Base-by-base conservation (phyloP, 1,140 invertebrate genomes). In the Drosophila sechellia region DNA sequence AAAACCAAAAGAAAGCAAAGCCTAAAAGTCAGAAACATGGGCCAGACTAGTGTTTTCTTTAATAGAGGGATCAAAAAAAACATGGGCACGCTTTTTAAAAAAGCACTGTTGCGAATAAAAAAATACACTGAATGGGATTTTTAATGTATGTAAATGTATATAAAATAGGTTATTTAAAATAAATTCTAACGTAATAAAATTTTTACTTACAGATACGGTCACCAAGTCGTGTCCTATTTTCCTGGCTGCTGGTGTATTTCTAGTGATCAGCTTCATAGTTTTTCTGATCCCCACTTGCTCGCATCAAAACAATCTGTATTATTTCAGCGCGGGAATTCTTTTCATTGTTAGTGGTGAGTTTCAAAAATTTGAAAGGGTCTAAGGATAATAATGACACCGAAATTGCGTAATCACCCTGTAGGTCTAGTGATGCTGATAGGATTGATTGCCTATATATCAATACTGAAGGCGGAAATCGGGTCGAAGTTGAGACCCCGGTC, bases 371-470 rank as follows among this genome's bases (percentile, higher is more conserved):
- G 6, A 31, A 31, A 8, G 27, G 27, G 6, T 31, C 6, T 8
- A 31, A 31, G 1, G 1, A 6, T 8, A 31, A 31, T 8, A 31
- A 31, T 31, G 27, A 8, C 8, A 8, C 27, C 27, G 6, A 31
- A 31, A 3, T 31, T 6, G 6, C 27, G 27, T 8, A 0, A 8
- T 10, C 8, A 31, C 8, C 31, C 8, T 31, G 31, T 10, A 97
- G 97, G 97, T 89, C 93, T 98, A 39, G 93, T 97, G 55, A 97
- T 98, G 95, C 94, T 98, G 56, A 96, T 96, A 57, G 97, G 96
- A 20, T 94, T 98, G 86, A 96, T 98, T 72, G 96, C 98, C 94
- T 98, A 98, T 94, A 97, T 98, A 93, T 97, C 97, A 11, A 95
- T 97, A 54, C 96, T 98, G 85, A 98, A 98, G 93, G 95, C 97